A percentile compares a stretch with the other conserved stretches of the same genome.
phyloP scores from a whole-genome alignment of 2,113 vertebrate species.

The Hippocampus comes region DNA sequence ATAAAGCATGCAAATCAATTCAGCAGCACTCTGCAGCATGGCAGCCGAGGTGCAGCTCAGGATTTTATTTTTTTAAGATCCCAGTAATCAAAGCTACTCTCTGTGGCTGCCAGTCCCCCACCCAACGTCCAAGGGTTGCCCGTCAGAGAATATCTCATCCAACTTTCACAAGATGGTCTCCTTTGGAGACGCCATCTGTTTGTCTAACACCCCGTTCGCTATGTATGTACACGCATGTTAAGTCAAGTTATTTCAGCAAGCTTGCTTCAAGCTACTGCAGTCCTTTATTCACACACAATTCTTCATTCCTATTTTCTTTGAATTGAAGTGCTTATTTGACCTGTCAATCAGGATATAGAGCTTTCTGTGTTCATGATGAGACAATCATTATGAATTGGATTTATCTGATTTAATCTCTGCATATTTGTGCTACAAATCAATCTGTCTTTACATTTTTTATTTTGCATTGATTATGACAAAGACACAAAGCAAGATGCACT shows the following conservation, averaged over 20 bases:
- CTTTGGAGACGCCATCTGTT: conserved; percentile 65
- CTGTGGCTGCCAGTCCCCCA: conserved; percentile 46
- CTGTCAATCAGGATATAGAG: neutral
- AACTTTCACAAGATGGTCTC: conserved; percentile 55
- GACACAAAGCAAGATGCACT: neutral
- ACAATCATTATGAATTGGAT: neutral
- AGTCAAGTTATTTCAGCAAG: conserved; percentile 39
- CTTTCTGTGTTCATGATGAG: neutral
- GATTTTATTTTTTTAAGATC: conserved; percentile 15
- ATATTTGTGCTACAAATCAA: neutral
- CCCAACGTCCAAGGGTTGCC: conserved; percentile 54
- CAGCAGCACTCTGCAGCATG: conserved; percentile 25
- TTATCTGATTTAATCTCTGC: neutral
- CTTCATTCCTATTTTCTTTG: neutral
- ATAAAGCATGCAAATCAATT: conserved; percentile 44
- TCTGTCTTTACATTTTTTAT: neutral
- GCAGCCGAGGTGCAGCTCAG: conserved; percentile 2
- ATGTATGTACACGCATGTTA: conserved; percentile 27
- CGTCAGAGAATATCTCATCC: conserved; percentile 59
- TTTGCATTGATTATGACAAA: neutral
- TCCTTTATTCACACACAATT: conserved; percentile 3
- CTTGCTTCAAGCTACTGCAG: conserved; percentile 35
- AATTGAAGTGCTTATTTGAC: neutral
- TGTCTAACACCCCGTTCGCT: conserved; percentile 48
- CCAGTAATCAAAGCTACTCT: conserved; percentile 49